A percentile compares a stretch with the other conserved stretches of the same genome.
Conservation (phyloP, 2,797 vertebrate species). For the Macrochelys suwanniensis region DNA sequence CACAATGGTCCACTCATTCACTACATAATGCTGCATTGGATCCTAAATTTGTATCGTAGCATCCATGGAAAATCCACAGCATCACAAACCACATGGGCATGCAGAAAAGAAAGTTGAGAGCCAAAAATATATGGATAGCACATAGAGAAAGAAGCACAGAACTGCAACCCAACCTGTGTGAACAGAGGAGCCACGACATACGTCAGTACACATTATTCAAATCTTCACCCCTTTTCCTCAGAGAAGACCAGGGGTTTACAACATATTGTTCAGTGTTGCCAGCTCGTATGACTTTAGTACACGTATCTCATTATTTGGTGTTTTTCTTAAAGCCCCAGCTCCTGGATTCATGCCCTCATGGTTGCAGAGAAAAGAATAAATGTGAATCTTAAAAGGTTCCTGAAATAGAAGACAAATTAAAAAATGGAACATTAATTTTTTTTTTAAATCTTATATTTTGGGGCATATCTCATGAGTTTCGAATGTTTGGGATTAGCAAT, state of each 20-base stretch:
- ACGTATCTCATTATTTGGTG: neutral
- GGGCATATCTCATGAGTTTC: neutral
- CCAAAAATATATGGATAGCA: neutral
- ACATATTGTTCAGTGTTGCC: neutral
- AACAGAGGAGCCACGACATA: neutral
- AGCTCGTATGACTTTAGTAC: neutral
- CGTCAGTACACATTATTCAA: conserved; percentile 37
- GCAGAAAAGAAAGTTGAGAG: neutral
- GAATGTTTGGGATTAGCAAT: neutral
- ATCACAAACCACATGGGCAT: neutral
- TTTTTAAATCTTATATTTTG: neutral
- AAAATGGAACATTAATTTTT: neutral
- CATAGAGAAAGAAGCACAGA: neutral
- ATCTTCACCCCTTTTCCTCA: conserved; percentile 32
- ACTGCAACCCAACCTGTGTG: neutral
- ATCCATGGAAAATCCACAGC: fast-evolving
- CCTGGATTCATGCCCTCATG: neutral
- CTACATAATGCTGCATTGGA: neutral
- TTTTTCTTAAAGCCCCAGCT: neutral
- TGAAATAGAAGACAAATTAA: conserved; percentile 24
- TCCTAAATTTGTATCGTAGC: neutral
- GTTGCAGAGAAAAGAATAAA: conserved; percentile 61
- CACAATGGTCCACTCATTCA: neutral
- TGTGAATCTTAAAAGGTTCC: conserved; percentile 37
- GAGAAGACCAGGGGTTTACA: neutral